Percentiles rank a stretch among this genome's conserved stretches.
These are phyloP conservation scores for Venusia cambrica DNA, from an alignment of 2,888 invertebrate species.

Conservation along the genomic window DNA sequence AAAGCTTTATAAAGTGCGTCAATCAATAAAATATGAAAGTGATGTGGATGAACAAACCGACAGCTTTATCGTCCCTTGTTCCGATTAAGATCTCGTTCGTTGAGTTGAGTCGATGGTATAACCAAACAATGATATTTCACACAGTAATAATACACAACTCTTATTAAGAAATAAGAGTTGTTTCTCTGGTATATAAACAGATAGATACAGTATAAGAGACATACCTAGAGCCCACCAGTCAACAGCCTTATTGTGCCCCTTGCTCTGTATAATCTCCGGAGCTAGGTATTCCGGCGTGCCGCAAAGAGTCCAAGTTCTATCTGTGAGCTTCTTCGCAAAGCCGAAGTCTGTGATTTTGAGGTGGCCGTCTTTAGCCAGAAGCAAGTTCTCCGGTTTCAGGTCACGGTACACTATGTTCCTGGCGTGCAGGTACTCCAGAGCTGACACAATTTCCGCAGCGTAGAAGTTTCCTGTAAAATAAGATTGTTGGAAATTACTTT, in stretches of 20 bases:
- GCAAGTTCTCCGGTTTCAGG: constrained; percentile 96
- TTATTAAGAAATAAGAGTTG: too few relatives aligned
- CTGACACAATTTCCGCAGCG: constrained; percentile 95
- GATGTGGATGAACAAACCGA: constrained; percentile 7
- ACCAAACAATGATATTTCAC: too few relatives aligned
- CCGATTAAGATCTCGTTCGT: constrained; percentile 7
- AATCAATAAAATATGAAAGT: constrained; percentile 19
- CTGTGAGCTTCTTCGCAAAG: constrained; percentile 96
- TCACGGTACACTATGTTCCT: constrained; percentile 93
- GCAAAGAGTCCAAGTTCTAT: constrained; percentile 97
- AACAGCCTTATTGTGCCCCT: constrained; percentile 98
- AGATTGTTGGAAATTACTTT: too few relatives aligned
- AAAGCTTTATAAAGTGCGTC: constrained; percentile 20
- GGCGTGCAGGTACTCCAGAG: constrained; percentile 95
- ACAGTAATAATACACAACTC: too few relatives aligned
- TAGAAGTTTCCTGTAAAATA: constrained; percentile 89
- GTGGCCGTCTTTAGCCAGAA: constrained; percentile 96
- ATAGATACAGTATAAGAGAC: constrained; percentile 3
- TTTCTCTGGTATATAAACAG: too few relatives aligned
- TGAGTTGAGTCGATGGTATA: too few relatives aligned
- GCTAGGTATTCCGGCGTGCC: constrained; percentile 99
- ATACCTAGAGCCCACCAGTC: constrained; percentile 99
- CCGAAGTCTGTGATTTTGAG: constrained; percentile 99
- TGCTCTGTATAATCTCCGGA: constrained; percentile 97
- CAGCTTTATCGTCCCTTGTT: constrained; percentile 6